Conservation (phyloP, 2,888 invertebrate genomes). For the Rhingia rostrata region DNA sequence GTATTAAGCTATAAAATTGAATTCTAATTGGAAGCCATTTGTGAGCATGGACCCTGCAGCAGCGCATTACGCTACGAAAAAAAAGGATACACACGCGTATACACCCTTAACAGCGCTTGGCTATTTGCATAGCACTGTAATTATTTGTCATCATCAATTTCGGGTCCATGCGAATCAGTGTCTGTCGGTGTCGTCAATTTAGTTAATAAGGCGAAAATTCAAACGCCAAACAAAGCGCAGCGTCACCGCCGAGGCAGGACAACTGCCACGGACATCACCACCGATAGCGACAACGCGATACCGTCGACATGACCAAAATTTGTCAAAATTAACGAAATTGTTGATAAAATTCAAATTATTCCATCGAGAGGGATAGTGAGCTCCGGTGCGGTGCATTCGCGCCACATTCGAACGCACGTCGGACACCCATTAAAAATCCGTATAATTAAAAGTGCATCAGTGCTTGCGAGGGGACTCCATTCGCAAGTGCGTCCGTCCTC, state of each 20-base stretch:
- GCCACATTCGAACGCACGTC: slow-evolving; percentile 46
- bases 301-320: slow-evolving; percentile 43
- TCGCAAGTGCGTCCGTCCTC: slow-evolving; percentile 15
- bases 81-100: slow-evolving; percentile 5
- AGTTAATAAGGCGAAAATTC: slow-evolving; percentile 73
- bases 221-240: slow-evolving; percentile 60
- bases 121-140: slow-evolving; percentile 71
- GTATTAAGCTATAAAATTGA: slow-evolving; percentile 74
- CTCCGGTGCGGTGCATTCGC: slow-evolving; percentile 12
- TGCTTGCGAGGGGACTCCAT: slow-evolving; percentile 44
- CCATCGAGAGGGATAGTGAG: slow-evolving; percentile 36
- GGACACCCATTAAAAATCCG: slow-evolving; percentile 65
- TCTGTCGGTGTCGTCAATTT: slow-evolving; percentile 63
- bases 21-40: slow-evolving; percentile 64
- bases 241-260: not conserved
- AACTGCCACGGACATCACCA: slow-evolving; percentile 4
- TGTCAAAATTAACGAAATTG: slow-evolving; percentile 66
- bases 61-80: slow-evolving; percentile 27
- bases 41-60: slow-evolving; percentile 36
- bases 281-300: slow-evolving; percentile 20
- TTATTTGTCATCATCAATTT: slow-evolving; percentile 63
- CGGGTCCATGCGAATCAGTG: slow-evolving; percentile 29
- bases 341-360: slow-evolving; percentile 69
- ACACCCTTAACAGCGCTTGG: slow-evolving; percentile 49
- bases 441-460: slow-evolving; percentile 75